Conservation (phyloP, 2,113 vertebrate species). For the Microtus ochrogaster region DNA sequence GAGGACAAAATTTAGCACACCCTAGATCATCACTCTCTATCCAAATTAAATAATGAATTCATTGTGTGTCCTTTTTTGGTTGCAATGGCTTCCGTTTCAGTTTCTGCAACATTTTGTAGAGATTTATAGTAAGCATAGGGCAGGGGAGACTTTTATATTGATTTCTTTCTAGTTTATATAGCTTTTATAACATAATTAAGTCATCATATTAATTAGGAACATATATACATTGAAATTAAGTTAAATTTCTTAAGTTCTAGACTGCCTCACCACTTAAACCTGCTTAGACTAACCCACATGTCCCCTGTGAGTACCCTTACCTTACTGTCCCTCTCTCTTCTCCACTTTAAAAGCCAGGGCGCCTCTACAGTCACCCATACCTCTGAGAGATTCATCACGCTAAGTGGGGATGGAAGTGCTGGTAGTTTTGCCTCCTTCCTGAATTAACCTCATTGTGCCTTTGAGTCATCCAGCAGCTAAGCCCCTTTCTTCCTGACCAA, state of each 20-base stretch:
- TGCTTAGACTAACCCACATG: not conserved
- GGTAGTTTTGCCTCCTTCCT: not conserved
- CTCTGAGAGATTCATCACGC: not conserved
- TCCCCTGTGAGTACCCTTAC: not conserved
- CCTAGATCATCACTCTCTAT: not conserved
- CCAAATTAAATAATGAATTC: conserved; percentile 6
- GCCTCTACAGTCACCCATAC: not conserved
- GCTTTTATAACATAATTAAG: not conserved
- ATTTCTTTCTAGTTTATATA: conserved; percentile 12
- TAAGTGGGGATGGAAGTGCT: not conserved
- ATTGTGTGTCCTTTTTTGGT: not conserved
- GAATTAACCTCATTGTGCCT: not conserved
- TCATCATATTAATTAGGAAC: conserved; percentile 10
- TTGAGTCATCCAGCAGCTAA: not conserved
- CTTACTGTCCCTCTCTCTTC: not conserved
- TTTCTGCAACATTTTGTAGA: conserved; percentile 54
- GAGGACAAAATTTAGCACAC: not conserved
- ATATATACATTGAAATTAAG: conserved; percentile 12
- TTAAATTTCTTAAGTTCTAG: conserved; percentile 13
- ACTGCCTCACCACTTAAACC: not conserved
- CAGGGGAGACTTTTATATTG: not conserved
- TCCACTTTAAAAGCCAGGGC: not conserved
- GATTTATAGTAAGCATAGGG: not conserved
- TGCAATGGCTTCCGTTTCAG: conserved; percentile 3
- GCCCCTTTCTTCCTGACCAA: not conserved